Percentiles rank a stretch among this genome's conserved stretches.
Conservation (phyloP, 2,888 invertebrate species). For the Cheilosia urbana region DNA sequence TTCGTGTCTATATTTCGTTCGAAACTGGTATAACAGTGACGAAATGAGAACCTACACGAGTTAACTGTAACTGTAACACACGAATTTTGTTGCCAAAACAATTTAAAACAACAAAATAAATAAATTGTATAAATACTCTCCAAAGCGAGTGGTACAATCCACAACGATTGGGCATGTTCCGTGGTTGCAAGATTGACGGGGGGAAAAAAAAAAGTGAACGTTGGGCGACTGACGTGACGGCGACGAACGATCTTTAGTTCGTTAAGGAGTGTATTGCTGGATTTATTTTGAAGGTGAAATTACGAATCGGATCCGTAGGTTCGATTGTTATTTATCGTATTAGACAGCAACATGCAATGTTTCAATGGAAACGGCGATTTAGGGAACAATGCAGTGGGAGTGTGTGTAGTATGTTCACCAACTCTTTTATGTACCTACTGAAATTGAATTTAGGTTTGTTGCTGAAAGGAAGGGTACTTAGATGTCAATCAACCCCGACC, state of each 20-base stretch:
- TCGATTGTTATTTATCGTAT: conserved; percentile 51
- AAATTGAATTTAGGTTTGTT: no score
- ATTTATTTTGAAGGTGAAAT: conserved; percentile 56
- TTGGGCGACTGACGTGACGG: conserved; percentile 48
- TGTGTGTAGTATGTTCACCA: conserved; percentile 3
- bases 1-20: conserved; percentile 63
- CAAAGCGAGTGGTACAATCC: conserved; percentile 39
- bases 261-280: conserved; percentile 49
- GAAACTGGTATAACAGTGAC: conserved; percentile 64
- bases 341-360: conserved; percentile 19
- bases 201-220: conserved; percentile 46
- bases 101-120: conserved; percentile 51
- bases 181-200: conserved; percentile 41
- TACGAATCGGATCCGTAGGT: conserved; percentile 48
- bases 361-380: conserved; percentile 24
- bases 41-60: conserved; percentile 69
- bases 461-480: no score
- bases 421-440: not conserved
- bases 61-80: conserved; percentile 63
- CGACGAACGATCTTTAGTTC: conserved; percentile 21
- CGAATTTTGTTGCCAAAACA: conserved; percentile 35
- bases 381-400: conserved; percentile 37
- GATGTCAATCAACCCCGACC: no score
- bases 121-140: conserved; percentile 31
- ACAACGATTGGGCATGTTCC: conserved; percentile 55